Percentiles rank a stretch among this genome's conserved stretches.
phyloP scores from a whole-genome alignment of 2,113 vertebrate genomes.

The Elephantulus edwardii region DNA sequence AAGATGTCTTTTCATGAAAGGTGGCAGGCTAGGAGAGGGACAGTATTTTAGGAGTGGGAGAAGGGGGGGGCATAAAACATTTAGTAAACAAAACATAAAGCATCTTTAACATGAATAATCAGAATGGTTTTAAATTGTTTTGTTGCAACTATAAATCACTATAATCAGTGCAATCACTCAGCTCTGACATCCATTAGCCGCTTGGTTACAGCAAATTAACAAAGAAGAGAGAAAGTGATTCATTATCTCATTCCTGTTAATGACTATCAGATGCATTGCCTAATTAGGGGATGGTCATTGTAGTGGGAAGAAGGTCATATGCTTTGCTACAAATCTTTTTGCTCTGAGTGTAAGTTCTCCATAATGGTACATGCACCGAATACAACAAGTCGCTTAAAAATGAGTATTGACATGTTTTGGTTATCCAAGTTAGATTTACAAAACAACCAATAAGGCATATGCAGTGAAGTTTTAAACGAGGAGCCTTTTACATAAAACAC shows the following conservation, averaged over 20 bases:
- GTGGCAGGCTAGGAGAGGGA: conserved; percentile 57
- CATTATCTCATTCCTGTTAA: conserved; percentile 96
- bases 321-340: conserved; percentile 88
- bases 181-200: conserved; percentile 96
- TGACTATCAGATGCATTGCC: conserved; percentile 96
- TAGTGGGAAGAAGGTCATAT: conserved; percentile 91
- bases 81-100: conserved; percentile 90
- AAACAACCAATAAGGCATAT: conserved; percentile 40
- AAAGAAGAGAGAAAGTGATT: conserved; percentile 94
- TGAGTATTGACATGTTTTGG: conserved; percentile 75
- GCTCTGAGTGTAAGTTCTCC: conserved; percentile 81
- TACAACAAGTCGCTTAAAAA: conserved; percentile 75
- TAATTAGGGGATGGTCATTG: conserved; percentile 94
- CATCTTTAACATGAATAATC: conserved; percentile 92
- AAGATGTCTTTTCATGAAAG: conserved; percentile 72
- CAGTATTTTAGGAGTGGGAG: conserved; percentile 59
- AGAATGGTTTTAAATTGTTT: conserved; percentile 93
- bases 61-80: conserved; percentile 83
- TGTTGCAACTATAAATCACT: conserved; percentile 94
- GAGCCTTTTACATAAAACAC: background rate
- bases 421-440: conserved; percentile 69
- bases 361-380: conserved; percentile 75
- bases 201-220: conserved; percentile 96
- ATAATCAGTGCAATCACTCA: conserved; percentile 95
- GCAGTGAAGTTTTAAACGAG: conserved; percentile 56